These are phyloP conservation scores for Hirundo rustica DNA, from an alignment of 2,797 vertebrate genomes.

Conservation along the genomic window DNA sequence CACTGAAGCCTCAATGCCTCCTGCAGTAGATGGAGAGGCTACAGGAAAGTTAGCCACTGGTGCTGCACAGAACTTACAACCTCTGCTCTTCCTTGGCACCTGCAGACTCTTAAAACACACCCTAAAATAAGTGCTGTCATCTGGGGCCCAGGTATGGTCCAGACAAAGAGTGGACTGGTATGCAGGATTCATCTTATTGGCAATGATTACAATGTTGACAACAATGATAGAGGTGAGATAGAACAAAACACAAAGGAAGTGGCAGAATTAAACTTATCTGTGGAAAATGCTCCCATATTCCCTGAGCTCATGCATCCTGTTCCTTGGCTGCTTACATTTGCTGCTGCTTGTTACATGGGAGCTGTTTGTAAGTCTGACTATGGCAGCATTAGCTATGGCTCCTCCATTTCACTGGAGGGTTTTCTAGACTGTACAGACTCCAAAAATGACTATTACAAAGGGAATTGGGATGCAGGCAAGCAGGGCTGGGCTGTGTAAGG, in stretches of 20 bases:
- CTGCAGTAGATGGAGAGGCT: background rate
- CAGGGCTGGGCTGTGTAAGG: no score
- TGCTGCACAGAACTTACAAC: background rate
- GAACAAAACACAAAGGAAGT: background rate
- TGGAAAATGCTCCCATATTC: background rate
- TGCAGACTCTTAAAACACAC: background rate
- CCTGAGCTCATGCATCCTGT: background rate
- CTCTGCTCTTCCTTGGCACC: background rate
- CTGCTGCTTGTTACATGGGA: background rate
- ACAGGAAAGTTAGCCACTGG: background rate
- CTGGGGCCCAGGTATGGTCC: background rate
- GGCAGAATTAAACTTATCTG: constrained; percentile 5
- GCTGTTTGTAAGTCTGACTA: background rate
- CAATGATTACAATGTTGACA: background rate
- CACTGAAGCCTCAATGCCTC: background rate
- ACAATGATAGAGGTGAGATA: background rate
- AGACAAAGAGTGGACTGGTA: background rate
- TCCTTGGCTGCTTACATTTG: background rate
- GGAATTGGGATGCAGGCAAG: no score
- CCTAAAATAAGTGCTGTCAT: background rate
- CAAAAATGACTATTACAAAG: background rate
- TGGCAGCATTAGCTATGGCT: background rate
- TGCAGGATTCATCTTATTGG: background rate
- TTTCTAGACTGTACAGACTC: background rate
- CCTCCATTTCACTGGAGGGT: background rate